A percentile compares a stretch with the other conserved stretches of the same genome.
These are phyloP conservation scores for Megaustenia siamemsis DNA, from an alignment of 2,888 invertebrate species.

Conservation along the genomic window DNA sequence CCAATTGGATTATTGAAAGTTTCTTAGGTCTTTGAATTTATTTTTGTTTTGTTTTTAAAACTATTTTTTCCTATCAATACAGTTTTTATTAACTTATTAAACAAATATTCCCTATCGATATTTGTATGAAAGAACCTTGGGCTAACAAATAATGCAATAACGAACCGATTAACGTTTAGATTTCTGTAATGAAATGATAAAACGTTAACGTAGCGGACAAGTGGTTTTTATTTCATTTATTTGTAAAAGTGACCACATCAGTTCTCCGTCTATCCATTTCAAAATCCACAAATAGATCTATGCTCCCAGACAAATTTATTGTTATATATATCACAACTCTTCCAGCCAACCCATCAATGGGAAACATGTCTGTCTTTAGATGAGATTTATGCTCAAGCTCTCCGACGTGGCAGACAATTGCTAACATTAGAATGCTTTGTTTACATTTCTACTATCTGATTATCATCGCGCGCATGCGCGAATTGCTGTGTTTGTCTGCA, in stretches of 20 bases:
- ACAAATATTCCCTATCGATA: too few species aligned
- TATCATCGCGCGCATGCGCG: not conserved
- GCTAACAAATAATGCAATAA: too few species aligned
- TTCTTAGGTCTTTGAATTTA: too few species aligned
- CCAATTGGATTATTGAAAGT: too few species aligned
- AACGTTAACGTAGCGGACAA: too few species aligned
- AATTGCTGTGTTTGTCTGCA: not conserved
- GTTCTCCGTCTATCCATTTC: not conserved
- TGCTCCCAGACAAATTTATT: not conserved
- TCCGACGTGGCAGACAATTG: not conserved
- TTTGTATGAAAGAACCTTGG: too few species aligned
- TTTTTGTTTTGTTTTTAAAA: too few species aligned
- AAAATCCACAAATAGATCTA: not conserved
- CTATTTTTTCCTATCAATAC: too few species aligned
- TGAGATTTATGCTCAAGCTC: not conserved
- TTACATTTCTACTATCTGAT: not conserved
- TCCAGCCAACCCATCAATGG: not conserved
- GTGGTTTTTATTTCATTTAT: not conserved
- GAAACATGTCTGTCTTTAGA: not conserved
- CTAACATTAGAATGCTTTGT: not conserved
- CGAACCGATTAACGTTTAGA: too few species aligned
- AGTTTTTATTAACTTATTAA: too few species aligned
- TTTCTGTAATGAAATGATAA: too few species aligned
- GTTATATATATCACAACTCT: not conserved
- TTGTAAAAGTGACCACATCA: not conserved